Evolutionary conservation across 2,888 invertebrate species (phyloP), one percentile per base, ranked within the genome.

Genomic region (Graphium colonna): DNA sequence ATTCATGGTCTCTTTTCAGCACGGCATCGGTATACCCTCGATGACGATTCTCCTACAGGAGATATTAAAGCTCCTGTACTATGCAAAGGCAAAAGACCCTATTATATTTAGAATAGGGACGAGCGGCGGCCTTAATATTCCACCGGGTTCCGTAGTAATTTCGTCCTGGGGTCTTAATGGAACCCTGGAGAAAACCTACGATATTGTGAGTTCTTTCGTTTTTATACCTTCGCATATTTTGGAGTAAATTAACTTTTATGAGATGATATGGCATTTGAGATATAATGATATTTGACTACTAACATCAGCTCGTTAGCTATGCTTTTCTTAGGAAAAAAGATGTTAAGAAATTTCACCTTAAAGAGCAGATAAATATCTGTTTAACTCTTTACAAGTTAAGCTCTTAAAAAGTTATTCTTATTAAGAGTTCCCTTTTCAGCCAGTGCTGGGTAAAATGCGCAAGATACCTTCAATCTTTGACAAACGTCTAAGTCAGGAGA

Each of bases 1-100:
- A n/a, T 33, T 38, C n/a, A 12, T 4, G 12, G 7, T 15, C 9
- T 43, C 17, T 2, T 12, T 39, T 9, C 80, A 94, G 94, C 95
- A 95, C 64, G 95, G 95, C 2, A 93, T 95, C 67, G 95, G 95
- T 0, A 91, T 93, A n/a, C 93, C 95, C 0, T 95, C 95, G 0
- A 85, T 94, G 75, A 92, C 92, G 0, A 92, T 95, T 7, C 82
- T 93, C 15, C 85, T 95, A 1, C 93, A 94, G 69, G 95, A 95
- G 71, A 74, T 94, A 0, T 91, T 94, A 62, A 95, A 95, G 71
- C 74, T 95, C 47, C 79, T 95, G 63, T 85, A 90, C 68, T 92
- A 94, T 68, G 93, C 95, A 0, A 90, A 90, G 49, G 92, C 90
- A n/a, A 86, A 83, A 55, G 90, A 92, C 67, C 93, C 94, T 0